phyloP scores from a whole-genome alignment of 2,113 vertebrate genomes.

The Antigone vipio region DNA sequence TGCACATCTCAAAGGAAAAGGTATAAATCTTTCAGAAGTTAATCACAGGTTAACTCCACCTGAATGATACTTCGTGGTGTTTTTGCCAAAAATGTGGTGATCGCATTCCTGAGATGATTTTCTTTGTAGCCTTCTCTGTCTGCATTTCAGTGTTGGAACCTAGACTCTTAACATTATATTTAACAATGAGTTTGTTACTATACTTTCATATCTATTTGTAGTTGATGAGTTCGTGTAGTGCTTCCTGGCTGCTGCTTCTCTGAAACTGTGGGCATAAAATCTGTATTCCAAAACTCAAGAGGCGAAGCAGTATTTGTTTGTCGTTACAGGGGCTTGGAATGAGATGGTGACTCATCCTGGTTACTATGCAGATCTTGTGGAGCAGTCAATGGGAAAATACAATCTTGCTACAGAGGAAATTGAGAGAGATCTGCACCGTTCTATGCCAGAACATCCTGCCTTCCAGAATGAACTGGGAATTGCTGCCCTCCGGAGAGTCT shows the following conservation, averaged over 20 bases:
- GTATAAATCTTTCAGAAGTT: not conserved
- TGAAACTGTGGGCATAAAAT: not conserved
- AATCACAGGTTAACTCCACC: not conserved
- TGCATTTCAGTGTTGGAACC: not conserved
- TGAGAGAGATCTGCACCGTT: constrained; percentile 95
- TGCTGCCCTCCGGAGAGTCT: constrained; percentile 90
- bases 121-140: not conserved
- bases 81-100: not conserved
- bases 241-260: not conserved
- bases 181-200: not conserved
- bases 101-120: not conserved
- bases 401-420: constrained; percentile 96
- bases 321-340: constrained; percentile 87
- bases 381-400: constrained; percentile 86
- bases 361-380: constrained; percentile 90
- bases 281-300: not conserved
- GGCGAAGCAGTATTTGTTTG: not conserved
- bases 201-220: not conserved
- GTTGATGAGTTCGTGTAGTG: not conserved
- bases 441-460: constrained; percentile 96
- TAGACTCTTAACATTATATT: not conserved
- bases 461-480: constrained; percentile 97
- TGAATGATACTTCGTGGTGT: not conserved
- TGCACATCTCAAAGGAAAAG: not conserved
- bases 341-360: constrained; percentile 92